Conservation (phyloP, 2,888 invertebrate genomes). For the Eilema sororculum region DNA sequence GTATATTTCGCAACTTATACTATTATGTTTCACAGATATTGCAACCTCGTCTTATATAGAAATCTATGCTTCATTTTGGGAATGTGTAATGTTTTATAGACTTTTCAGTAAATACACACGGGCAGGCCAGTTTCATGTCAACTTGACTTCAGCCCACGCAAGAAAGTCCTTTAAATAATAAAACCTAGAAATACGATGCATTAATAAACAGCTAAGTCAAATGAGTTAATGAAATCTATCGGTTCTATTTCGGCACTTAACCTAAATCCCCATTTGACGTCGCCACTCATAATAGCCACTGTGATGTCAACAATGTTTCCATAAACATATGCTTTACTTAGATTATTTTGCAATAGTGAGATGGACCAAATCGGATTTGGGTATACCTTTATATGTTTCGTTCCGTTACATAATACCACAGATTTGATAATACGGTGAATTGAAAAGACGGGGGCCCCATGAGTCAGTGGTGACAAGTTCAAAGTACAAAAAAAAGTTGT, state of each 20-base stretch:
- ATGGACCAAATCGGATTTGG: conserved; percentile 11
- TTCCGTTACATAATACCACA: not conserved
- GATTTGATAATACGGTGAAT: not conserved
- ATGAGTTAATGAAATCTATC: not conserved
- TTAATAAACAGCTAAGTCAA: not conserved
- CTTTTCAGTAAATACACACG: too few relatives aligned
- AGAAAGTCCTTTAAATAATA: too few relatives aligned
- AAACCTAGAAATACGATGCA: not conserved
- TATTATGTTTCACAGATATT: not conserved
- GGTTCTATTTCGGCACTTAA: not conserved
- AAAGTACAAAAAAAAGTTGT: too few relatives aligned
- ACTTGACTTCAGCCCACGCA: too few relatives aligned
- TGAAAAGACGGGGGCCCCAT: not conserved
- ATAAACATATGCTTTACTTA: not conserved
- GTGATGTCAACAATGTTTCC: not conserved
- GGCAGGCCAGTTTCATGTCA: too few relatives aligned
- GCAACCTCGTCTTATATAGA: not conserved
- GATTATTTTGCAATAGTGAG: not conserved
- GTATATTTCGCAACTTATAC: not conserved
- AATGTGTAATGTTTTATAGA: not conserved
- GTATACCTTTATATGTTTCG: not conserved
- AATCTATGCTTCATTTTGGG: not conserved
- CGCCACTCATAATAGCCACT: not conserved
- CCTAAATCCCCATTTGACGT: not conserved
- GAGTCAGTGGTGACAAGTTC: conserved; percentile 1